These are phyloP conservation scores for Pinctada fucata DNA, from an alignment of 2,888 invertebrate genomes.

Conservation along the genomic window DNA sequence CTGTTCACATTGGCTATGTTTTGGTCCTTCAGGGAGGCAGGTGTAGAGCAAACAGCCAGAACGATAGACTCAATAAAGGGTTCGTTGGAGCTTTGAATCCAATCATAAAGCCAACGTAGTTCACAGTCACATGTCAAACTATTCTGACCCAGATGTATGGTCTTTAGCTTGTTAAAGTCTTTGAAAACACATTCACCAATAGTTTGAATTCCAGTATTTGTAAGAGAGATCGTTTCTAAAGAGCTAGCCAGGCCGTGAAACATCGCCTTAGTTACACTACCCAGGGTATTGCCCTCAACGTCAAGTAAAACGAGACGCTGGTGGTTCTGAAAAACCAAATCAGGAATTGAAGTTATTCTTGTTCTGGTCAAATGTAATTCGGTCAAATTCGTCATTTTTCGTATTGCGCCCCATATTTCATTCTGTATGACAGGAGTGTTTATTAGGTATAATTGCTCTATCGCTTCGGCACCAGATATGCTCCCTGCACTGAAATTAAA, in stretches of 20 bases:
- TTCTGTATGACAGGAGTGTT: slow-evolving; percentile 41
- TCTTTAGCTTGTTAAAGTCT: slow-evolving; percentile 48
- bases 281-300: slow-evolving; percentile 55
- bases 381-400: slow-evolving; percentile 41
- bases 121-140: slow-evolving; percentile 90
- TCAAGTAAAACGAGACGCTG: slow-evolving; percentile 51
- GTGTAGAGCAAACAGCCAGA: slow-evolving; percentile 10
- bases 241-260: slow-evolving; percentile 59
- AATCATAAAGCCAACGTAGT: slow-evolving; percentile 85
- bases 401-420: slow-evolving; percentile 50
- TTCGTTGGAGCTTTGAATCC: slow-evolving; percentile 24
- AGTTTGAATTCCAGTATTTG: slow-evolving; percentile 52
- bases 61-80: not conserved
- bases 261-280: slow-evolving; percentile 51
- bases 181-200: slow-evolving; percentile 64
- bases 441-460: slow-evolving; percentile 74
- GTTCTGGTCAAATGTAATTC: slow-evolving; percentile 47
- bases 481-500: slow-evolving; percentile 49
- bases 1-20: slow-evolving; percentile 5
- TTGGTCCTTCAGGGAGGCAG: not conserved
- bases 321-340: slow-evolving; percentile 58
- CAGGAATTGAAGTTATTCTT: slow-evolving; percentile 50
- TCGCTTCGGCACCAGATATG: slow-evolving; percentile 68
- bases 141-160: slow-evolving; percentile 84
- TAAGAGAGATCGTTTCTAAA: slow-evolving; percentile 50